Conservation (phyloP, 2,888 invertebrate species). For the Keiferia lycopersicella region DNA sequence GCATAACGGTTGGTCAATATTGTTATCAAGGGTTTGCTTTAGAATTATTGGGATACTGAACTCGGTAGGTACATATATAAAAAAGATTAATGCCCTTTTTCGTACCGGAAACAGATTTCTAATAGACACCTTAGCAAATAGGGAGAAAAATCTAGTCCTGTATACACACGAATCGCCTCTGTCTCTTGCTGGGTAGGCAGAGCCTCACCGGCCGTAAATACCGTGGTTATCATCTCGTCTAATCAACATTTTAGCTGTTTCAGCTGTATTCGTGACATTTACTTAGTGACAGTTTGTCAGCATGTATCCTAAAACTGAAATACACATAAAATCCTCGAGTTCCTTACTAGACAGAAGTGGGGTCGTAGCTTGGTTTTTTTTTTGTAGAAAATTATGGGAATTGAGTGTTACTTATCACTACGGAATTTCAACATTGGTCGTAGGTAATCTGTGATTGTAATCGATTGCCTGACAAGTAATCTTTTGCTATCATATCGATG, state of each 20-base stretch:
- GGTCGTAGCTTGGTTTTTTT: not conserved
- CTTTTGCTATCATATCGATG: conserved; percentile 5
- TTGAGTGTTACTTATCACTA: not conserved
- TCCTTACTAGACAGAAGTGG: too few species aligned
- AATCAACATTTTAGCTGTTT: too few species aligned
- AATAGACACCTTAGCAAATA: not conserved
- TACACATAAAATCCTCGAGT: too few species aligned
- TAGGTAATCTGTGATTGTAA: not conserved
- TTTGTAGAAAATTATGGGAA: not conserved
- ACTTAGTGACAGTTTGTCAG: too few species aligned
- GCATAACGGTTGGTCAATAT: conserved; percentile 45
- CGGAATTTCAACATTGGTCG: not conserved
- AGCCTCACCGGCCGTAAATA: too few species aligned
- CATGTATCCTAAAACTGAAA: too few species aligned
- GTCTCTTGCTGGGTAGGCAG: too few species aligned
- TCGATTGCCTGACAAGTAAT: not conserved
- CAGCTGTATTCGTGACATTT: too few species aligned
- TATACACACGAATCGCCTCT: too few species aligned
- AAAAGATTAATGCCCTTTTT: not conserved
- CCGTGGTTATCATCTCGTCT: too few species aligned
- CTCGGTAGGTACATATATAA: conserved; percentile 36
- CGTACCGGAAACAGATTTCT: not conserved
- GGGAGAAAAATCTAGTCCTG: not conserved
- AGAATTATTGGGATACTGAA: conserved; percentile 61
- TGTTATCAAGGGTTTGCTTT: conserved; percentile 48